phyloP scores from a whole-genome alignment of 2,113 vertebrate species.

The Psettodes erumei region DNA sequence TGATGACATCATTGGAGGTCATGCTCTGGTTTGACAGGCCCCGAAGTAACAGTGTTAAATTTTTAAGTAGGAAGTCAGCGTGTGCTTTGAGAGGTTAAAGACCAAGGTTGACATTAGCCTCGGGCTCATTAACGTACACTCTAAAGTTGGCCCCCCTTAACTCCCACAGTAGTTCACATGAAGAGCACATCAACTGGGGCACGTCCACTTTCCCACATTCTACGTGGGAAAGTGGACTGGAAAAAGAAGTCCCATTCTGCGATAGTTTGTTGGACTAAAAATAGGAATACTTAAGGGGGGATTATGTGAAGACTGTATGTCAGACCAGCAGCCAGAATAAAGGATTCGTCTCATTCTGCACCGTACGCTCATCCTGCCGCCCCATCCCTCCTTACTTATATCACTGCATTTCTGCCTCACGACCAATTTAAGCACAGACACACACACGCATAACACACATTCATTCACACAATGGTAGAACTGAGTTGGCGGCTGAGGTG shows the following conservation, averaged over 20 bases:
- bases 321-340: slow-evolving; percentile 49
- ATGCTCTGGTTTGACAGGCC: no score
- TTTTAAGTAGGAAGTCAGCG: slow-evolving; percentile 16
- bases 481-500: slow-evolving; percentile 62
- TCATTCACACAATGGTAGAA: slow-evolving; percentile 23
- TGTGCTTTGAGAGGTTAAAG: slow-evolving; percentile 9
- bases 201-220: slow-evolving; percentile 24
- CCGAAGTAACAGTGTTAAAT: not conserved
- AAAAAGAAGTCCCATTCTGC: slow-evolving; percentile 41
- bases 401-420: slow-evolving; percentile 34
- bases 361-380: slow-evolving; percentile 39
- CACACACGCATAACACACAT: slow-evolving; percentile 9
- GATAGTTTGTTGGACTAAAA: slow-evolving; percentile 61
- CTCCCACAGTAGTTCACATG: slow-evolving; percentile 31
- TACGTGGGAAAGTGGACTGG: slow-evolving; percentile 48
- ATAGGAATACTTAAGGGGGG: slow-evolving; percentile 67
- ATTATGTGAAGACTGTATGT: slow-evolving; percentile 64
- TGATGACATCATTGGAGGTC: no score
- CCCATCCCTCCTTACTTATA: slow-evolving; percentile 34
- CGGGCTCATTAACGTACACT: slow-evolving; percentile 33
- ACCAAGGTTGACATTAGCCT: slow-evolving; percentile 27
- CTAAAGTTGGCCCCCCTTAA: slow-evolving; percentile 13
- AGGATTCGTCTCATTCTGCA: slow-evolving; percentile 52
- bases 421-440: slow-evolving; percentile 30
- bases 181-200: slow-evolving; percentile 38